Base-by-base conservation (phyloP, 2,888 invertebrate genomes). In the Scelioninae gen. 2 region DNA sequence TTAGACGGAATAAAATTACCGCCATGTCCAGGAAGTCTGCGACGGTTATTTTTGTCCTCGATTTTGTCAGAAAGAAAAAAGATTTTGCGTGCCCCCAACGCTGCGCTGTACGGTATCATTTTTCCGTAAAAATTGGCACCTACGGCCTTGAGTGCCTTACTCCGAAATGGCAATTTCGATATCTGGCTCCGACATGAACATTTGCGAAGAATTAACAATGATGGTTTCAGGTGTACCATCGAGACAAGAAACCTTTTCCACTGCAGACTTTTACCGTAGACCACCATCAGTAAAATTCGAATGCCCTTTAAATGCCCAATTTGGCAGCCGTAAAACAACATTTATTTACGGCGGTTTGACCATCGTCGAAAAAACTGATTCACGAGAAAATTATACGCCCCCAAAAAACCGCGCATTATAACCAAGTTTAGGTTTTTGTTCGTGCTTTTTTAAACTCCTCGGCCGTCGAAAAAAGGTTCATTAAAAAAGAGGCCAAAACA, bases 261-360 rank as follows among this genome's bases (percentile, higher is more conserved):
- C 28, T 31, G 41, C 68, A 52, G 50, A 63, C 61, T 68, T 70
- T 70, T 52, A 63, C 63, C 60, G 63, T 67, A 74, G 76, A 74
- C 76, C 69, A 61, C 65, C 58, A 76, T 75, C 79, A 76, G 79
- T 80, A 82, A 83, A 83, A 70, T 58, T 76, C 78, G 79, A 82
- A 82, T 80, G 80, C 81, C 80, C 81, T 82, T 84, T 85, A 85
- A 84, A 84, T 80, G 84, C 81, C 84, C 85, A 86, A 85, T 85
- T 85, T 85, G 82, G 83, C 83, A 83, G 84, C 82, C 82, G 84
- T 85, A 85, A 85, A 86, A 83, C 84, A 84, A 83, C 84, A 83
- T 85, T 86, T 85, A 84, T 86, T 85, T 84, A 85, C 82, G 84
- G 81, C 81, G 78, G 81, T 82, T 82, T 79, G 82, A 76, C 80